These are phyloP conservation scores for Formica aserva DNA, from an alignment of 2,888 invertebrate species.

Conservation along the genomic window DNA sequence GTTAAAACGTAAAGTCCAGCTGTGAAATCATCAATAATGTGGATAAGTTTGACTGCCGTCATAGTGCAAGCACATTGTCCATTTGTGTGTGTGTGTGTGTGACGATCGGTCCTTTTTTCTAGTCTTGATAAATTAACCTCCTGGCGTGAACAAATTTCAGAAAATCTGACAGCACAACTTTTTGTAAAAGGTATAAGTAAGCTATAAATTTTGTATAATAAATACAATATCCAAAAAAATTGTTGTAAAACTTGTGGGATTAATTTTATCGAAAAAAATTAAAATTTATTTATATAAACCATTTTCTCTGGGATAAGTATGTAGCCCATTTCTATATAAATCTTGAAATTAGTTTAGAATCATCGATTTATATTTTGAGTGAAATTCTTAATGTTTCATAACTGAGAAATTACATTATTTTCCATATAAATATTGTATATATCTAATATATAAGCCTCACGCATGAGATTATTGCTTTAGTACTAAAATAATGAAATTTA, in stretches of 20 bases:
- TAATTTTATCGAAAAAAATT: not conserved
- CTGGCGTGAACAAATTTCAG: not conserved
- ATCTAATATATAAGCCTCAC: too few species aligned
- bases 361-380: too few species aligned
- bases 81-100: not conserved
- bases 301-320: not conserved
- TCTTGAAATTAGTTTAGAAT: not conserved
- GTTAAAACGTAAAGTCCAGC: not conserved
- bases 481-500: not conserved
- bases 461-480: not conserved
- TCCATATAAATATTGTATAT: too few species aligned
- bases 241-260: not conserved
- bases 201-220: not conserved
- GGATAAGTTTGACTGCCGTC: not conserved
- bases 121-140: not conserved
- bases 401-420: too few species aligned
- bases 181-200: not conserved
- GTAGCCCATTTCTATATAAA: too few species aligned
- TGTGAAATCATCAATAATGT: not conserved
- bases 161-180: not conserved
- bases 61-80: not conserved
- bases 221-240: not conserved
- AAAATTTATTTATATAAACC: not conserved
- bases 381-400: too few species aligned
- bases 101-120: not conserved